Percentiles rank a stretch among this genome's conserved stretches.
These are phyloP conservation scores for Chorisops tibialis DNA, from an alignment of 2,888 invertebrate genomes.

Conservation along the genomic window DNA sequence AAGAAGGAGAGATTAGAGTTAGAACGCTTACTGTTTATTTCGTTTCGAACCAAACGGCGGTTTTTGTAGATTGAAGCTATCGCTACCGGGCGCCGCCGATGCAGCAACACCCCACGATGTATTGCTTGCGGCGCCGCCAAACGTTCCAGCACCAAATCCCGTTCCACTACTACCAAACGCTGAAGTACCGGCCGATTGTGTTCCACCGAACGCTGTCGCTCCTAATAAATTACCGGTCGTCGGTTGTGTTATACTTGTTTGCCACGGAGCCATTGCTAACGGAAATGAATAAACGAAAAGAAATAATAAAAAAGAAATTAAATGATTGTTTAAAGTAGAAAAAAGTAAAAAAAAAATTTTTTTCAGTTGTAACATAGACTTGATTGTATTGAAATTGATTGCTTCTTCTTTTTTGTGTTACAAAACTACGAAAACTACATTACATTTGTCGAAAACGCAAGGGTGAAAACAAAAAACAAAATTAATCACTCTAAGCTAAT, in stretches of 20 bases:
- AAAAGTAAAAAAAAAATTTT: too few species aligned
- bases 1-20: conserved; percentile 34
- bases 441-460: not conserved
- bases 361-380: not conserved
- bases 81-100: conserved; percentile 11
- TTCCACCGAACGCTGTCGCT: not conserved
- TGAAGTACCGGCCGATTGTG: too few species aligned
- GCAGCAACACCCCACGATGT: too few species aligned
- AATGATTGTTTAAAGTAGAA: not conserved
- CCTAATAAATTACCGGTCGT: conserved; percentile 11
- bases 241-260: not conserved
- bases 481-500: too few species aligned
- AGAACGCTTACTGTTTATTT: conserved; percentile 59
- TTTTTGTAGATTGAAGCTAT: conserved; percentile 64
- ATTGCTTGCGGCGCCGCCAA: too few species aligned
- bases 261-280: not conserved
- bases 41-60: conserved; percentile 66
- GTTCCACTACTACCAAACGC: too few species aligned
- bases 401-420: not conserved
- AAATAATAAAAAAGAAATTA: not conserved
- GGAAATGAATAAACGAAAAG: not conserved
- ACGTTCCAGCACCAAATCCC: too few species aligned
- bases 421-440: not conserved
- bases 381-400: not conserved
- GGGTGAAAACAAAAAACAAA: too few species aligned